Conservation (phyloP, 2,888 invertebrate genomes). For the Xestoiulus laeticollis region DNA sequence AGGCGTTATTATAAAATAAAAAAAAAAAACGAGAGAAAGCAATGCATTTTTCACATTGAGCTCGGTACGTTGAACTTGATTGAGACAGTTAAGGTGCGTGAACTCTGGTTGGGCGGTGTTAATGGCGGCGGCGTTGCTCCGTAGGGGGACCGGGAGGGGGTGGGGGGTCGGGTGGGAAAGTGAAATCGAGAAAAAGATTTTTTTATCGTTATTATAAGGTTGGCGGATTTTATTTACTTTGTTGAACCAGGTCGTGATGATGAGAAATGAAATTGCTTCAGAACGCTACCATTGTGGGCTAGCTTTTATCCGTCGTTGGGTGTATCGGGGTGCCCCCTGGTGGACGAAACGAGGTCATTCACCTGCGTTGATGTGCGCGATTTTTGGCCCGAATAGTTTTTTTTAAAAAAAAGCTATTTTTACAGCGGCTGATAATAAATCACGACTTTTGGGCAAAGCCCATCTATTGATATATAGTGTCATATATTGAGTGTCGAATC, state of each 20-base stretch:
- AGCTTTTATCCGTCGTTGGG: neutral
- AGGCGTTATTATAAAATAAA: neutral
- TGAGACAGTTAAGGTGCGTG: slow-evolving; percentile 34
- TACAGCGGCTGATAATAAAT: neutral
- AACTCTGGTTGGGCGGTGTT: slow-evolving; percentile 1
- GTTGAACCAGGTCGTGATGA: slow-evolving; percentile 27
- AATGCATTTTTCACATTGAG: slow-evolving; percentile 33
- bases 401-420: neutral
- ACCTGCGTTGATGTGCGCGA: neutral
- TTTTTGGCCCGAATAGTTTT: neutral
- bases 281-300: neutral
- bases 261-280: neutral
- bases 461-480: too few species aligned
- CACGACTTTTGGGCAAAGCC: neutral
- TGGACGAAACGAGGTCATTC: neutral
- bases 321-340: neutral
- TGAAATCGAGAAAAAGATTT: neutral
- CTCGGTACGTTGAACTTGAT: slow-evolving; percentile 9
- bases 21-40: too few species aligned
- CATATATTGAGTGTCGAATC: too few species aligned
- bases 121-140: slow-evolving; percentile 17
- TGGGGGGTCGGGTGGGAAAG: neutral
- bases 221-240: slow-evolving; percentile 5
- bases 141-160: neutral
- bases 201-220: slow-evolving; percentile 1